These are phyloP conservation scores for Ophion ventricosus DNA, from an alignment of 2,888 invertebrate genomes.

Conservation along the genomic window DNA sequence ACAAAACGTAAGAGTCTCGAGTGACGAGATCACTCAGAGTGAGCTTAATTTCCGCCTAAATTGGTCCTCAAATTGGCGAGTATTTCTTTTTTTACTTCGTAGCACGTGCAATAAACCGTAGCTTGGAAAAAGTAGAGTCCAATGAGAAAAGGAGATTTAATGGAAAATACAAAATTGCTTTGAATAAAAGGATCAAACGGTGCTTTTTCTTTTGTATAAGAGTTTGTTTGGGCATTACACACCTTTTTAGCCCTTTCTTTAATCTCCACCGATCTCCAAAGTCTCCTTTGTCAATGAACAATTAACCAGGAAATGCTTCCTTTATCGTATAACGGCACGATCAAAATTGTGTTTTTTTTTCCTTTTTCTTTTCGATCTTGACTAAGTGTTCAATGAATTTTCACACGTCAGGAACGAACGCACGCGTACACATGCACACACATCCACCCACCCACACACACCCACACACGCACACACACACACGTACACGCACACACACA, in stretches of 20 bases:
- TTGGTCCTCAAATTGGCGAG: background rate
- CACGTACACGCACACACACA: too few species aligned
- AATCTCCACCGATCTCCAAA: background rate
- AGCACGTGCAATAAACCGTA: background rate
- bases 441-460: too few species aligned
- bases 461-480: too few species aligned
- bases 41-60: background rate
- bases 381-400: background rate
- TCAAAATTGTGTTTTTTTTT: background rate
- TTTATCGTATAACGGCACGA: background rate
- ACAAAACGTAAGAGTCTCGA: slow-evolving; percentile 1
- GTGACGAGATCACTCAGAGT: background rate
- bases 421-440: too few species aligned
- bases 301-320: background rate
- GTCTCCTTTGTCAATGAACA: background rate
- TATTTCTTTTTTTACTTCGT: slow-evolving; percentile 8
- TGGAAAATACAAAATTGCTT: background rate
- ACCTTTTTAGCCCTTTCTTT: background rate
- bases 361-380: background rate
- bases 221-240: background rate
- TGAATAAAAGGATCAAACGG: background rate
- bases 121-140: background rate
- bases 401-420: too few species aligned
- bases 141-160: background rate
- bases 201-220: background rate